Base-by-base conservation (phyloP, 2,888 invertebrate genomes). In the Dendrolimus houi region DNA sequence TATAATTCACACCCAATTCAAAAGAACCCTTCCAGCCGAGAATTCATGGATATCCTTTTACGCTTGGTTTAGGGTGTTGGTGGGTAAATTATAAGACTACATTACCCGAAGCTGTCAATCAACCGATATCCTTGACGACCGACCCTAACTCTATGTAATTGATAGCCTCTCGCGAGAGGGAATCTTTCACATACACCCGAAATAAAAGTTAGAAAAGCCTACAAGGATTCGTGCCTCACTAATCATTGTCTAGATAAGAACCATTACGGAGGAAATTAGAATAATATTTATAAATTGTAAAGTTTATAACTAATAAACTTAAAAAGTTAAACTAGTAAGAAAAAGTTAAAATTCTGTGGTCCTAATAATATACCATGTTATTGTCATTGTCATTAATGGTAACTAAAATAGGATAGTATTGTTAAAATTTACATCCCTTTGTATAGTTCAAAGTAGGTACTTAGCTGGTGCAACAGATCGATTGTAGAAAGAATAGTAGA, bases 101-200 rank as follows among this genome's bases (percentile, higher is more conserved):
- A 77, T 79, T 77, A 77, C 70, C 74, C 73, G 68, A 75, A 72
- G 71, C 77, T 79, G 83, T 84, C 85, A 81, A 83, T 85, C 84
- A 84, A 72, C 69, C 68, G 64, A 75, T 79, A 77, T 72, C 77
- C 80, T 75, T 76, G 79, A 75, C 77, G 74, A 78, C 73, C 69
- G 74, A 77, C 73, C 69, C 66, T 62, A 60, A 63, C 64, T 67
- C 72, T 69, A 64, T 74, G 80, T 80, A 82, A 85, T 83, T 79
- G 82, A 85, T 84, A 81, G 81, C 76, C 69, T 71, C 65, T 70
- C 62, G 65, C 66, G 62, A 67, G 67, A 66, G 66, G 66, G 65
- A 61, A 70, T 71, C 69, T 68, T 71, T 69, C 66, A 61, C 59
- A 47, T 47, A 47, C 10, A 47, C 47, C 47, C 9, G 12, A 8